Conservation (phyloP, 1,140 invertebrate genomes). For the Pseudomyrmex gracilis region DNA sequence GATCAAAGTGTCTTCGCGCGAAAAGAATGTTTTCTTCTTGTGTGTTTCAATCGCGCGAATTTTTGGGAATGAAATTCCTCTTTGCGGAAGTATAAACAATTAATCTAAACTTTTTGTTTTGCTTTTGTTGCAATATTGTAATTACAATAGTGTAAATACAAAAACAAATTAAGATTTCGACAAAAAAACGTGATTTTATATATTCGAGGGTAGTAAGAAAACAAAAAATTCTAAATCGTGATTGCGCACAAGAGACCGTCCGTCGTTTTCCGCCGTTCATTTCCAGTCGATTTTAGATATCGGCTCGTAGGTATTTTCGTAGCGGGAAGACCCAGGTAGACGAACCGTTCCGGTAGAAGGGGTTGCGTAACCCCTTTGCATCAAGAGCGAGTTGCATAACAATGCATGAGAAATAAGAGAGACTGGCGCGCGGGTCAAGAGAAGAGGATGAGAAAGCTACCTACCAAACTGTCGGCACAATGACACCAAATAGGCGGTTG, state of each 20-base stretch:
- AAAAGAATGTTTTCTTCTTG: conserved; percentile 23
- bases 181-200: background rate
- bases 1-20: conserved; percentile 65
- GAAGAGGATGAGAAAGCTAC: conserved; percentile 78
- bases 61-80: conserved; percentile 50
- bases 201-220: background rate
- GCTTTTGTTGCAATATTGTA: too few relatives aligned
- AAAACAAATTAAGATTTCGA: too few relatives aligned
- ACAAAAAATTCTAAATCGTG: background rate
- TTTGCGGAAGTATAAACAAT: too few relatives aligned
- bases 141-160: too few relatives aligned
- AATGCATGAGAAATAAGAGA: conserved; percentile 62
- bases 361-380: conserved; percentile 69
- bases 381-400: conserved; percentile 37
- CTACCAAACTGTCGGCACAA: conserved; percentile 81
- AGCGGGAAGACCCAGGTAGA: conserved; percentile 60
- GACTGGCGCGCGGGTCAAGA: conserved; percentile 59
- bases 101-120: too few relatives aligned
- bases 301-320: conserved; percentile 28
- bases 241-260: background rate
- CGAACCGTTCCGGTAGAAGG: conserved; percentile 59
- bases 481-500: conserved; percentile 84
- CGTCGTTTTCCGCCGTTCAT: background rate
- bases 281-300: conserved; percentile 57
- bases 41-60: background rate